These are phyloP conservation scores for Anisognathus igniventris DNA, from an alignment of 2,797 vertebrate genomes.

Conservation along the genomic window DNA sequence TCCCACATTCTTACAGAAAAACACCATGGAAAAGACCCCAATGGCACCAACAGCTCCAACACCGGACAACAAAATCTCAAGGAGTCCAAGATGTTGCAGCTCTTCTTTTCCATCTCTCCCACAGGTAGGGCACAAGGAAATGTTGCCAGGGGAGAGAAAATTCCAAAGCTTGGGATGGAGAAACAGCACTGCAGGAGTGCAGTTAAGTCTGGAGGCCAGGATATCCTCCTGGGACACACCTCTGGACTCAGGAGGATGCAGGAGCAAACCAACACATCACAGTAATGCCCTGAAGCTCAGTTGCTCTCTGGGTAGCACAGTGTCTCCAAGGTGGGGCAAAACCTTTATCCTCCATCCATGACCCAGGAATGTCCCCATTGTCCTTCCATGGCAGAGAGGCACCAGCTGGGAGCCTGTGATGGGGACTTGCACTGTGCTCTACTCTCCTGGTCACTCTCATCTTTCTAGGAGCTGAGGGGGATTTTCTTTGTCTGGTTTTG, in stretches of 20 bases:
- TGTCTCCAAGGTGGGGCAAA: background rate
- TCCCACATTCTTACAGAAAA: background rate
- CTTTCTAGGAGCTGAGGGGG: background rate
- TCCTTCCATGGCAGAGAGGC: background rate
- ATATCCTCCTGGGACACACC: background rate
- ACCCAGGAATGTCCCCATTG: background rate
- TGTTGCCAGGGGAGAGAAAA: background rate
- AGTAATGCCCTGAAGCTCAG: background rate
- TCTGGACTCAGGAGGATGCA: background rate
- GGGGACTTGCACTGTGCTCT: background rate
- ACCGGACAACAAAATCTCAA: background rate
- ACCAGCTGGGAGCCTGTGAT: background rate
- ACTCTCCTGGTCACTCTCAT: background rate
- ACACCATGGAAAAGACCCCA: background rate
- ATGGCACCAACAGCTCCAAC: background rate
- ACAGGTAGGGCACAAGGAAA: background rate
- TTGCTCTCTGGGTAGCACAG: fast-evolving
- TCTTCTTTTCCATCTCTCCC: background rate
- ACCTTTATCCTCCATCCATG: background rate
- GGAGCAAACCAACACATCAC: background rate
- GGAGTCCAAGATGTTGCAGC: background rate
- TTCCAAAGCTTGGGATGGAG: background rate
- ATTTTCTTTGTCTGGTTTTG: background rate
- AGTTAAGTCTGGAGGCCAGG: background rate
- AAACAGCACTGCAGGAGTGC: background rate